Evolutionary conservation across 2,113 vertebrate genomes (phyloP), one percentile per base, ranked within the genome.

Genomic region (Lynx canadensis): DNA sequence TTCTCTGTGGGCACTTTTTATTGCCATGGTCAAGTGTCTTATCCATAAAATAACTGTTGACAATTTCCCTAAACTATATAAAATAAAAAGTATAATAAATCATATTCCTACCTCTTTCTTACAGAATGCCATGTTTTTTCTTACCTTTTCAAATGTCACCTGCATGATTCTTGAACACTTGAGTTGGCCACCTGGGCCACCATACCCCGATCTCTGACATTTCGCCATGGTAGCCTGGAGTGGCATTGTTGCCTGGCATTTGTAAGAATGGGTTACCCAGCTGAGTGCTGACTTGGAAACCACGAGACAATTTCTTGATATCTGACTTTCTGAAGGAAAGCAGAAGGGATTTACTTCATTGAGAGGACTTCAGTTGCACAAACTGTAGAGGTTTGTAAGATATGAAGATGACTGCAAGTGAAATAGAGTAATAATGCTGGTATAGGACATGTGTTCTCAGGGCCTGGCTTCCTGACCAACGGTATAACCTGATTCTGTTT

Each of bases 11-110:
- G 12, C 14, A 89, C 25, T 86, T 74, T 79, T 82, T 73, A n/a
- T 78, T 41, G 25, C 55, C 10, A 65, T 57, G 52, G 31, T 82
- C 27, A 83, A 38, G 33, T 87, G n/a, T 97, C 33, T 71, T 60
- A 87, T 36, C 38, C 74, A 83, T 86, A 63, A 81, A 94, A 92
- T 60, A 94, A 81, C 71, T 91, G 41, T 45, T 78, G 66, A 82
- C 9, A 60, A 23, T 38, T 89, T 89, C 78, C 78, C 38, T 73
- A 76, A 25, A 91, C 29, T 81, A 52, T 76, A 45, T 52, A 10
- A 68, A 48, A 7, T 57, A 57, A 74, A 63, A 36, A 27, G 50
- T 48, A 31, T 80, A 36, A 29, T 91, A 52, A 69, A 33, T 82
- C 11, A 48, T 21, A 45, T 55, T 45, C 36, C 4, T 66, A 36